Conservation (phyloP, 1,140 invertebrate species). For the Pachyrhynchus sulphureomaculatus region DNA sequence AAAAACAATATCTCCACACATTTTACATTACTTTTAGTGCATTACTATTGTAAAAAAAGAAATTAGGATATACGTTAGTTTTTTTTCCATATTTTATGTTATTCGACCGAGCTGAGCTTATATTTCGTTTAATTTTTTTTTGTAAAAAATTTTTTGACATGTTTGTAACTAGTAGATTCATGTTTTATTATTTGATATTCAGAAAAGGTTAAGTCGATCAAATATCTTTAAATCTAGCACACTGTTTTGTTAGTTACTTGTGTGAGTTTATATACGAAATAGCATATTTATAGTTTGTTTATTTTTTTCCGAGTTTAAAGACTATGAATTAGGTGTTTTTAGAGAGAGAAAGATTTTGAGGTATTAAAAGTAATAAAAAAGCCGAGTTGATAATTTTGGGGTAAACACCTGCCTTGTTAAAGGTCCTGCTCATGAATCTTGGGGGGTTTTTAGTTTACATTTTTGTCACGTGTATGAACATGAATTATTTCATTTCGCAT, state of each 20-base stretch:
- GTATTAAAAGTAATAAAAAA: too few species aligned
- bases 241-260: background rate
- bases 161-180: slow-evolving; percentile 5
- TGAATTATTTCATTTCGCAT: too few species aligned
- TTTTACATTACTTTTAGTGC: slow-evolving; percentile 6
- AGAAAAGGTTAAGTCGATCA: background rate
- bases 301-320: slow-evolving; percentile 2
- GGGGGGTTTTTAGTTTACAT: too few species aligned
- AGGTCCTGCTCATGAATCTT: too few species aligned
- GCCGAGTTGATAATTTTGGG: too few species aligned
- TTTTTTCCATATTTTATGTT: background rate
- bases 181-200: background rate
- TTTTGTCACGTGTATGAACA: too few species aligned
- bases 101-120: background rate
- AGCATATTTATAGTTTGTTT: slow-evolving; percentile 3
- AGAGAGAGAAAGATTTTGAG: background rate
- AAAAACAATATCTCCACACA: background rate
- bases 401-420: too few species aligned
- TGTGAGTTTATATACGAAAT: background rate
- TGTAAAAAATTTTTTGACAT: background rate
- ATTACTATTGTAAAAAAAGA: slow-evolving; percentile 10
- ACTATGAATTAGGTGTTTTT: background rate
- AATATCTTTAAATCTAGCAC: slow-evolving; percentile 29
- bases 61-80: slow-evolving; percentile 2
- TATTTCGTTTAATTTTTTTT: background rate